Evolutionary conservation across 1,140 invertebrate species (phyloP).

Genomic region (Bacillus rossius): DNA sequence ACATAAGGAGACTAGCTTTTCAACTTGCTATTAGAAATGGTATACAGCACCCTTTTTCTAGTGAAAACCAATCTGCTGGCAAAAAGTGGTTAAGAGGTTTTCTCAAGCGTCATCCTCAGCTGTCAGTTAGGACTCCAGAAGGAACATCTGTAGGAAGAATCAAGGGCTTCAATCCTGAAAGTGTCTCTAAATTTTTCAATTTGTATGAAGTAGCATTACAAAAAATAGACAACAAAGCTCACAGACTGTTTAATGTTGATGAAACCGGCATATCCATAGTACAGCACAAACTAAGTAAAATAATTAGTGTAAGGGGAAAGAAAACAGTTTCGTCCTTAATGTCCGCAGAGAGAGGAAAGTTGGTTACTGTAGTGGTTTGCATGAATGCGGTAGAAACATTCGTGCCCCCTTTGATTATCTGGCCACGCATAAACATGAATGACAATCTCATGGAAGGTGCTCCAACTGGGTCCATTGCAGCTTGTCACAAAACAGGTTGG

Average conservation of each 20-base stretch:
- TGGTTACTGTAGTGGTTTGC: constrained; percentile 32
- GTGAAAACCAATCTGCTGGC: not conserved
- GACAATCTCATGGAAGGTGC: constrained; percentile 28
- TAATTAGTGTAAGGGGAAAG: constrained; percentile 28
- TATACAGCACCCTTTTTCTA: not conserved
- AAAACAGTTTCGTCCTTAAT: constrained; percentile 18
- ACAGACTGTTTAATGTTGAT: constrained; percentile 19
- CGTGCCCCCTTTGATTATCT: constrained; percentile 33
- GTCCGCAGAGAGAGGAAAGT: constrained; percentile 32
- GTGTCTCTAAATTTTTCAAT: constrained; percentile 3
- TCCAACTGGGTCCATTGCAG: constrained; percentile 20
- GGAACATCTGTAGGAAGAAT: not conserved
- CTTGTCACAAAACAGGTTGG: constrained; percentile 27
- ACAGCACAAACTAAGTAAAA: constrained; percentile 23
- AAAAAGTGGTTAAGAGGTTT: constrained; percentile 3
- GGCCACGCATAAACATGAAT: constrained; percentile 29
- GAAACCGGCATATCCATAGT: constrained; percentile 18
- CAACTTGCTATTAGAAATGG: constrained; percentile 29
- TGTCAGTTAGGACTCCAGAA: constrained; percentile 5
- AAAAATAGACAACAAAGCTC: constrained; percentile 16
- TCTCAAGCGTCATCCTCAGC: not conserved
- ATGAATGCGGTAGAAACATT: constrained; percentile 31
- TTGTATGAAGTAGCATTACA: constrained; percentile 3
- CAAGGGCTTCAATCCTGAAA: constrained; percentile 2
- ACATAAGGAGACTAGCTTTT: constrained; percentile 25